phyloP scores from a whole-genome alignment of 1,140 invertebrate genomes.

The Euglossa dilemma region DNA sequence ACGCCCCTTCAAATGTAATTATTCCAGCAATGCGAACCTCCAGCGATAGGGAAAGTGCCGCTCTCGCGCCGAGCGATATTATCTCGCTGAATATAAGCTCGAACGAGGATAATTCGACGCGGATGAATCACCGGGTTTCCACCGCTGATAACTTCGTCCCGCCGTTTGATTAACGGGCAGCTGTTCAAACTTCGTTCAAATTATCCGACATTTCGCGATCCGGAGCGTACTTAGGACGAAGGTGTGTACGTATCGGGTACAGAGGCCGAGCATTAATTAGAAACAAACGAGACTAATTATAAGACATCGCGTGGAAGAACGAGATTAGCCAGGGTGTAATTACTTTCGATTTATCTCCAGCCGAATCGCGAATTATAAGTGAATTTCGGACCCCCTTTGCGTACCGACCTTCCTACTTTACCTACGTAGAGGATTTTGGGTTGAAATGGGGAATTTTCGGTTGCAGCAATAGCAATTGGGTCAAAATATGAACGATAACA shows the following conservation, averaged over 20 bases:
- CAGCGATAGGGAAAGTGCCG: slow-evolving; percentile 1
- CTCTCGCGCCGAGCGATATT: not conserved
- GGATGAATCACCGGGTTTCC: not conserved
- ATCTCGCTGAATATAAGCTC: not conserved
- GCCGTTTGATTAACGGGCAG: not conserved
- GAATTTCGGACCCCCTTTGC: too few species aligned
- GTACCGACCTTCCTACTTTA: too few species aligned
- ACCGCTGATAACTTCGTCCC: not conserved
- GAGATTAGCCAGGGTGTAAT: not conserved
- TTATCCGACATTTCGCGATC: not conserved
- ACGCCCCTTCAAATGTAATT: slow-evolving; percentile 23
- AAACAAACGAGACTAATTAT: not conserved
- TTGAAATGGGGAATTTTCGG: too few species aligned
- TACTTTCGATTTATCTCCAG: not conserved
- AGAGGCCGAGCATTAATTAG: not conserved
- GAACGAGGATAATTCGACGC: not conserved
- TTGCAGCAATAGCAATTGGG: too few species aligned
- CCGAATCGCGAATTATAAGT: too few species aligned
- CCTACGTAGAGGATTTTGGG: too few species aligned
- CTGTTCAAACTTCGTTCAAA: not conserved
- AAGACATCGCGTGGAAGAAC: too few species aligned
- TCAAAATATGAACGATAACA: too few species aligned
- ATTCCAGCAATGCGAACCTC: slow-evolving; percentile 8
- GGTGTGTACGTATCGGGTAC: not conserved
- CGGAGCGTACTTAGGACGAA: not conserved